Evolutionary conservation across 2,888 invertebrate species (phyloP), one percentile per base, ranked within the genome.

Genomic region (Dasysyrphus tricinctus): DNA sequence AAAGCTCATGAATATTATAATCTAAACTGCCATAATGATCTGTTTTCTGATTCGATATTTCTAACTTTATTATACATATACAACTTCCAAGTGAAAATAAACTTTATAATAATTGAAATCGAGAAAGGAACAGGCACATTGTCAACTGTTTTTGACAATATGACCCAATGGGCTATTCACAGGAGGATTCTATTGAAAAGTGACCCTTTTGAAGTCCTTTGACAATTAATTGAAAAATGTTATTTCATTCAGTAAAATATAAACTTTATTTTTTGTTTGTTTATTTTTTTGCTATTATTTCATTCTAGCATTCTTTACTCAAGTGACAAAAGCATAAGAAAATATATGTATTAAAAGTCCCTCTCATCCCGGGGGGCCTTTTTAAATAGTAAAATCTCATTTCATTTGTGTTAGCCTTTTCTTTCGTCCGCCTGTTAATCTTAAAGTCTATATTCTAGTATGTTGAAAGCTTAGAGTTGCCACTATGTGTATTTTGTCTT

Each of bases 311-410:
- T 14, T 34, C 19, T 49, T 57, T 34, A 24, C 12, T 24, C 4
- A 49, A 39, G 42, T 77, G 72, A 77, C 51, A 34, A 51, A 65
- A 77, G 67, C 63, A 59, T 77, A 37, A 16, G 67, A 67, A 67
- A 47, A n/a, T 54, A 54, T 51, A 29, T 32, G 54, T 19, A 54
- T 24, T 49, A 19, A 56, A 67, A 69, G 42, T 19, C 24, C 24
- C 3, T 3, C 24, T 51, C 57, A 2, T 32, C 73, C 19, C 2
- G 14, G 74, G 69, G 57, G 34, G 3, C 34, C 34, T 54, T 67
- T 76, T 69, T 80, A 85, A 85, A 77, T 80, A 85, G 80, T 76
- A 80, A 80, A 79, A 80, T 85, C 49, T 56, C 76, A 72, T 73
- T 69, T 61, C 56, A 49, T 56, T 85, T 73, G 47, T 79, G 73